Base-by-base conservation (phyloP, 1,140 invertebrate species). In the Sipha flava region DNA sequence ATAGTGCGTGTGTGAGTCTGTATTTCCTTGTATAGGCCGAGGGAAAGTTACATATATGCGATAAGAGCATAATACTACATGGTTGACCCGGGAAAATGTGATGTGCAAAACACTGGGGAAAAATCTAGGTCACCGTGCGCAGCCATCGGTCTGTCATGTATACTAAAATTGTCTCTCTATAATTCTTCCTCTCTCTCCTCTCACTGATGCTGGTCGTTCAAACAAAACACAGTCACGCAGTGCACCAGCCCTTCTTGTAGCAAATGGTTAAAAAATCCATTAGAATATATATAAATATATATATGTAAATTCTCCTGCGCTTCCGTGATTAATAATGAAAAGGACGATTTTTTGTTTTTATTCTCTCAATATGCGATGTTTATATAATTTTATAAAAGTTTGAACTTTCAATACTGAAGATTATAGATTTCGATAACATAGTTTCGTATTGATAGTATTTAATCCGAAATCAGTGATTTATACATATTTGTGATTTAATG, bases 51-150 rank as follows among this genome's bases (percentile, higher is more conserved):
- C 9, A 34, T 40, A 16, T 21, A 29, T 49, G 34, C 31, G 52
- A 75, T 77, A 77, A 77, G 52, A 57, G 73, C 52, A 43, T 77
- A 43, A 57, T 77, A 59, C n/a, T n/a, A n/a, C 52, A 29, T 14
- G 34, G 37, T 75, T 75, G 72, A 75, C 66, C 40, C 66, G 66
- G 66, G 43, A 70, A 70, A 70, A 70, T 26, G 40, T 40, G 66
- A 70, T 29, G 66, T 26, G 66, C 34, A 43, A 66, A 66, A 66
- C 26, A 43, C 64, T 18, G 66, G 29, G 23, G 34, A 43, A 66
- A 66, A 70, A 70, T 70, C 23, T 70, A 70, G 66, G 66, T 70
- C 66, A 70, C 16, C 66, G 66, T 29, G 40, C 34, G 21, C 21
- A 43, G 64, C 43, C 40, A 43, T 45, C 66, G 66, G 62, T 23